Percentiles rank a stretch among this genome's conserved stretches.
Conservation (phyloP, 1,140 invertebrate genomes). For the Ylistrum balloti region DNA sequence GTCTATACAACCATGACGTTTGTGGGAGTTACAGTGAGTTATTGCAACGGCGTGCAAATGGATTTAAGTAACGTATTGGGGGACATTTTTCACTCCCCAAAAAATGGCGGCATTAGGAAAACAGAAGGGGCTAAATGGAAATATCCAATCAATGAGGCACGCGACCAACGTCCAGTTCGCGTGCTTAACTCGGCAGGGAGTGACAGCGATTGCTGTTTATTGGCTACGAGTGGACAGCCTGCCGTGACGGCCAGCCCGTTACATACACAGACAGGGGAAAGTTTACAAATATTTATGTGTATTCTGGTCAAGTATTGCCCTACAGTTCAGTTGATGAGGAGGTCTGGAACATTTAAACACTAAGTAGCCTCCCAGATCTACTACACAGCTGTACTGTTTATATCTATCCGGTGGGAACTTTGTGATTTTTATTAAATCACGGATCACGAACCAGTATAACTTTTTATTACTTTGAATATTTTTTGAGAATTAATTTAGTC, state of each 20-base stretch:
- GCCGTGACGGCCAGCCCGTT: background rate
- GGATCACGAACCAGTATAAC: background rate
- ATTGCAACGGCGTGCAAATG: background rate
- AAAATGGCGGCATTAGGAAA: background rate
- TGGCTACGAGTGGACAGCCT: slow-evolving; percentile 17
- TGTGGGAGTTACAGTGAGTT: background rate
- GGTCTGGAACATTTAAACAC: background rate
- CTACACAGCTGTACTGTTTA: background rate
- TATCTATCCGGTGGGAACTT: background rate
- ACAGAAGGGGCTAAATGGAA: too few relatives aligned
- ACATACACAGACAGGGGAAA: background rate
- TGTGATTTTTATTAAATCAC: background rate
- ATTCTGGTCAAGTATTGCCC: slow-evolving; percentile 30
- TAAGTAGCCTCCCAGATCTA: slow-evolving; percentile 10
- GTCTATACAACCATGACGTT: background rate
- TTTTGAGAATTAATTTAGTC: background rate
- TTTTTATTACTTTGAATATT: background rate
- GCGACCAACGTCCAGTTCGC: slow-evolving; percentile 13
- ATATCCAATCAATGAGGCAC: background rate
- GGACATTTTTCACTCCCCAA: background rate
- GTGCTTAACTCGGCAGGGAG: slow-evolving; percentile 31
- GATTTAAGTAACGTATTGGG: background rate
- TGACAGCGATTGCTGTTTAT: slow-evolving; percentile 14
- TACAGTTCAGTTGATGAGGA: background rate
- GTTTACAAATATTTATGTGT: slow-evolving; percentile 23